Conservation (phyloP, 2,888 invertebrate species). For the Gandaritis pyraliata region DNA sequence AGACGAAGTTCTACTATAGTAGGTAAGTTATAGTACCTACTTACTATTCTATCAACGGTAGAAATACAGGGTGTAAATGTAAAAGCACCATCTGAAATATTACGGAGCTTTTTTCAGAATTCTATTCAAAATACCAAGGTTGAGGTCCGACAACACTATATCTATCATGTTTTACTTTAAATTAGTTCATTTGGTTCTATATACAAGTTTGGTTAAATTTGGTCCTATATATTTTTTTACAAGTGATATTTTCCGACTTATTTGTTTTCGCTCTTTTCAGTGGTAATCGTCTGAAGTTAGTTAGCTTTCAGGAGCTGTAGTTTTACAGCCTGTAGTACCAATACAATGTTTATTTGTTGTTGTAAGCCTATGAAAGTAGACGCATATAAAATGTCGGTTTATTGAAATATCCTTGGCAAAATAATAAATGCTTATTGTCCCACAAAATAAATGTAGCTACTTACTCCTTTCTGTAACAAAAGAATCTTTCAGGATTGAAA, state of each 20-base stretch:
- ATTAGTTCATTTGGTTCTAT: too few species aligned
- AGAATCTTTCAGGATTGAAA: too few species aligned
- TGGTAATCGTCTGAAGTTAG: too few species aligned
- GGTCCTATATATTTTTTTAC: too few species aligned
- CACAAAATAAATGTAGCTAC: too few species aligned
- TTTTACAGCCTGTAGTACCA: background rate
- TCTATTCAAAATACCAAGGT: too few species aligned
- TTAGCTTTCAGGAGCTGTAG: background rate
- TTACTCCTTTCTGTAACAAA: background rate
- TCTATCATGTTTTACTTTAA: too few species aligned
- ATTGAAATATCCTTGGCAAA: background rate
- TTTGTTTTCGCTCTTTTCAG: too few species aligned
- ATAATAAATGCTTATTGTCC: background rate
- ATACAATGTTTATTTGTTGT: background rate
- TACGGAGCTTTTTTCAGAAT: too few species aligned
- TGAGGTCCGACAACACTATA: too few species aligned
- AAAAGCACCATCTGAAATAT: background rate
- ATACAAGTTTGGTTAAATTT: too few species aligned
- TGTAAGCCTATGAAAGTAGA: background rate
- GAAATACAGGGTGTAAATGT: background rate
- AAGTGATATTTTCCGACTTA: too few species aligned
- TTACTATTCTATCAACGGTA: background rate
- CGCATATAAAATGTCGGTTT: background rate
- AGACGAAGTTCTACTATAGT: background rate
- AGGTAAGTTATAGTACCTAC: constrained; percentile 1